Base-by-base conservation (phyloP, 2,888 invertebrate species). In the Nephrotoma appendiculata region DNA sequence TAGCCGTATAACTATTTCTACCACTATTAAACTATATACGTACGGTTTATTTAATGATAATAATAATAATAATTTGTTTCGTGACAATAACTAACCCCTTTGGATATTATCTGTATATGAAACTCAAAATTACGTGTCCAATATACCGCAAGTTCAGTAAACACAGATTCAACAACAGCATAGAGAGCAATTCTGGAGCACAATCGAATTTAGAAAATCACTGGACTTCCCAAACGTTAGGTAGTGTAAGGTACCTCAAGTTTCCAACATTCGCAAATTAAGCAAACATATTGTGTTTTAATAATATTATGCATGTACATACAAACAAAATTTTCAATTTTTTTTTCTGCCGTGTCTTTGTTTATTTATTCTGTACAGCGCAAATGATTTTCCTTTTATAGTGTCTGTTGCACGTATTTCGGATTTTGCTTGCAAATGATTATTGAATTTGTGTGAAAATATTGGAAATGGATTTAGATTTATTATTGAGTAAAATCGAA, bases 341-440 rank as follows among this genome's bases (percentile, higher is more conserved):
- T 71, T 71, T 44, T 44, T 44, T 44, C 11, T 44, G 6, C 11
- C 31, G 19, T 43, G 15, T 42, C 43, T 42, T 84, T 42, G 84
- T 84, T 84, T 84, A 84, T 84, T 86, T 87, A 84, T 86, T 86
- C 45, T 31, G 19, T 52, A 42, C 71, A 86, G 85, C 83, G 83
- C 83, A 83, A 86, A 88, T 88, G 87, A 87, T 87, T 88, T 87
- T 71, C 71, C 71, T 71, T 88, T 87, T 87, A 86, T 87, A 83
- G 86, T 88, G 87, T 87, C 88, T 88, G 86, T 84, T 88, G 89
- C 89, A 89, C 89, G 89, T 89, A 89, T 88, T 89, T 86, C 87
- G 89, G 89, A 89, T 89, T 89, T 89, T 89, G 88, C 88, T 88
- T 89, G 88, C 89, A 88, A 88, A 89, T 89, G 57, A 86, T 86